Conservation (phyloP, 2,888 invertebrate species). For the Rhagonycha fulva region DNA sequence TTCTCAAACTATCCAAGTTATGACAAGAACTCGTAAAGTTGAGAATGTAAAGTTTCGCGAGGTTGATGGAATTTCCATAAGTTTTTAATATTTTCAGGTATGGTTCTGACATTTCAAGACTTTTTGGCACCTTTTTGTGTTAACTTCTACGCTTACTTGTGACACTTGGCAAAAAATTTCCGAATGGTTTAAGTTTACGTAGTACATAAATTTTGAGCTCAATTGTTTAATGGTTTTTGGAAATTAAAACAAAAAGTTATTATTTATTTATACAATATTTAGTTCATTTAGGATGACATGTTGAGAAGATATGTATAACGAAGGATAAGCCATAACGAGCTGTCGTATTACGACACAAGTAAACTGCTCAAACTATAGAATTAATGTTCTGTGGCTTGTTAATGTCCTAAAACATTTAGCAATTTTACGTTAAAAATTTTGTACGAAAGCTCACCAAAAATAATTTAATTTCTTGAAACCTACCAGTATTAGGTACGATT, state of each 20-base stretch:
- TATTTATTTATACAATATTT: slow-evolving; percentile 13
- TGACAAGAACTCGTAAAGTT: not conserved
- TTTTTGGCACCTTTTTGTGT: not conserved
- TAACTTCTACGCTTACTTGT: not conserved
- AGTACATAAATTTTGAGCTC: not conserved
- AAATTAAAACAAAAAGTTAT: not conserved
- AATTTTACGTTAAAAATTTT: not conserved
- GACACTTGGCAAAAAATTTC: not conserved
- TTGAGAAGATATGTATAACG: slow-evolving; percentile 31
- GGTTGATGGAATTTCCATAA: not conserved
- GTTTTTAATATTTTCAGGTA: not conserved
- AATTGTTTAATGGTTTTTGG: not conserved
- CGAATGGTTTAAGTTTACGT: not conserved
- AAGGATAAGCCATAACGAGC: slow-evolving; percentile 34
- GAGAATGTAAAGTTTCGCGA: not conserved
- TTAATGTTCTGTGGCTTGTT: slow-evolving; percentile 9
- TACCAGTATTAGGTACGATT: not conserved
- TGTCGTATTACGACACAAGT: slow-evolving; percentile 24
- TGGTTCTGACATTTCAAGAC: not conserved
- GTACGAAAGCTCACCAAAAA: not conserved
- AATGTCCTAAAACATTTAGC: not conserved
- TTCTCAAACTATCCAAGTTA: not conserved
- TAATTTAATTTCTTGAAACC: not conserved
- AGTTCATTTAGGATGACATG: slow-evolving; percentile 32
- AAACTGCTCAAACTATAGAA: slow-evolving; percentile 17